Evolutionary conservation across 2,888 invertebrate species (phyloP).

Genomic region (Drosophila paranaensis): DNA sequence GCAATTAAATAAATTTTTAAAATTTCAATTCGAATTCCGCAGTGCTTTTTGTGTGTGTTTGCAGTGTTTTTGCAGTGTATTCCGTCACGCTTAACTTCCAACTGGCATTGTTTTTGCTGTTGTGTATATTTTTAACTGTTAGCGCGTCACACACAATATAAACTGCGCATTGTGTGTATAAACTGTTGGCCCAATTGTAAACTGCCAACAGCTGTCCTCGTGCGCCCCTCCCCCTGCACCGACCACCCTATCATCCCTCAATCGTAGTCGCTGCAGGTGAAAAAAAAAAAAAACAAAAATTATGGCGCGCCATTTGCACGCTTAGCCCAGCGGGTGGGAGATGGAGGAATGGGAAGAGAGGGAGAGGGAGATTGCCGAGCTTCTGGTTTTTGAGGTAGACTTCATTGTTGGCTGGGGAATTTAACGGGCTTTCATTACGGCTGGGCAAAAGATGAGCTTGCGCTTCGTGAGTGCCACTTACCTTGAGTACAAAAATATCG

Average conservation of each 20-base stretch:
- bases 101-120: slow-evolving; percentile 3
- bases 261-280: slow-evolving; percentile 40
- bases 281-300: slow-evolving; percentile 28
- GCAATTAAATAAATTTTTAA: neutral
- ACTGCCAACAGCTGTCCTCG: slow-evolving; percentile 44
- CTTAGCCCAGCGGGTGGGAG: slow-evolving; percentile 12
- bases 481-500: slow-evolving; percentile 97
- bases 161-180: slow-evolving; percentile 57
- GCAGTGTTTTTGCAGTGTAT: slow-evolving; percentile 1
- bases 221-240: neutral
- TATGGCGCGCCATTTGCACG: slow-evolving; percentile 51
- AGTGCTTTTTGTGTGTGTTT: too few relatives aligned
- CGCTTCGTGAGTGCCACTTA: slow-evolving; percentile 85
- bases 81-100: neutral
- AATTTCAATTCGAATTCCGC: neutral
- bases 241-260: neutral
- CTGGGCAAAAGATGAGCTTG: slow-evolving; percentile 33
- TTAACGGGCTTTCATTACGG: slow-evolving; percentile 51
- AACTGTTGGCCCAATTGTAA: slow-evolving; percentile 67
- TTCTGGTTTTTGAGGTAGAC: slow-evolving; percentile 3
- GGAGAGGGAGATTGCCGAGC: neutral
- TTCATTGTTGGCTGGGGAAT: slow-evolving; percentile 38
- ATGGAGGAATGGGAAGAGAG: neutral
- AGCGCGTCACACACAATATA: slow-evolving; percentile 50
- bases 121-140: slow-evolving; percentile 32